Conservation (phyloP, 2,113 vertebrate genomes). For the Calyptomena viridis region DNA sequence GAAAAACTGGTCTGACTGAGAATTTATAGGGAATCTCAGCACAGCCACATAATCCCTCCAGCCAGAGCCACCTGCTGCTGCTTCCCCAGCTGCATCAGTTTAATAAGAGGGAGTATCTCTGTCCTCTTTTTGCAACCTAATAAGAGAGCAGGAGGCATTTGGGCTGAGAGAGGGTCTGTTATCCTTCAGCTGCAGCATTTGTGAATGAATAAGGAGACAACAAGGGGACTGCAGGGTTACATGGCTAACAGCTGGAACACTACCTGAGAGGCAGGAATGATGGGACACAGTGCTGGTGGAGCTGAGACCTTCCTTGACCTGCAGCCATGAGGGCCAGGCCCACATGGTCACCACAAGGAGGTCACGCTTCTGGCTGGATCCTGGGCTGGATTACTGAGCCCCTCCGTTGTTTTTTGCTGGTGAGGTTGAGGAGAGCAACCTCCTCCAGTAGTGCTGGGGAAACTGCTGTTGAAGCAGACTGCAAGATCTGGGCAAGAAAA, state of each 20-base stretch:
- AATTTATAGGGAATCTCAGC: neutral
- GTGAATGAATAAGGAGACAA: neutral
- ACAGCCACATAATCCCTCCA: neutral
- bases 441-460: neutral
- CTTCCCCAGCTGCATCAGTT: neutral
- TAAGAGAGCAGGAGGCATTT: neutral
- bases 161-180: neutral
- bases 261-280: neutral
- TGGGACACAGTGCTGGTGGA: neutral
- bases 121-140: neutral
- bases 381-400: neutral
- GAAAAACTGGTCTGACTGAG: neutral
- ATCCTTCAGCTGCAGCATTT: neutral
- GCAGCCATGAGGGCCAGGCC: neutral
- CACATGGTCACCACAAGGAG: neutral
- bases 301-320: neutral
- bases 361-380: neutral
- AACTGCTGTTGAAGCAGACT: neutral
- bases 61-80: conserved; percentile 19
- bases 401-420: neutral
- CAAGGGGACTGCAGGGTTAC: neutral
- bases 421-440: neutral
- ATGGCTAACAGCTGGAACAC: neutral
- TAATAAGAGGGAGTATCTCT: neutral
- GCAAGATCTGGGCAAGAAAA: neutral